Evolutionary conservation across 1,140 invertebrate species (phyloP).

Genomic region (Sycobia sp.): DNA sequence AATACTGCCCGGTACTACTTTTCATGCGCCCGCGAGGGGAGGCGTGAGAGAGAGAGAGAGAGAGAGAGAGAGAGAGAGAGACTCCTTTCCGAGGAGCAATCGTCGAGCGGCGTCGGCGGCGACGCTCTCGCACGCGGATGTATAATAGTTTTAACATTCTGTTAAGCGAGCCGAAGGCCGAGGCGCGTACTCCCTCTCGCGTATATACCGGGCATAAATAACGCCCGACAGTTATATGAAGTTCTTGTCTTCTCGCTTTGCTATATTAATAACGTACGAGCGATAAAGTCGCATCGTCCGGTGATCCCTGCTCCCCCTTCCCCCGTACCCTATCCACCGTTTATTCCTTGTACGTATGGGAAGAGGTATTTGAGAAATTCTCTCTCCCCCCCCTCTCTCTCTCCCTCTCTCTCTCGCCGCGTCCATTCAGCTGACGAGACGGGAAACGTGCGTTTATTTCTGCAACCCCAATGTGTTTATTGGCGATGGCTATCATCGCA

Average conservation of each 20-base stretch:
- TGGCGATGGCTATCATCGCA: conserved; percentile 27
- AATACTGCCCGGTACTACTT: no score
- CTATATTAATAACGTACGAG: conserved; percentile 32
- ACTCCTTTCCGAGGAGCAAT: no score
- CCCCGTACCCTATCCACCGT: no score
- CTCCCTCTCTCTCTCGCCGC: neutral
- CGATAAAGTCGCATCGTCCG: conserved; percentile 31
- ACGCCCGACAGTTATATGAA: conserved; percentile 32
- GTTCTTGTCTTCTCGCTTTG: conserved; percentile 32
- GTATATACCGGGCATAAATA: conserved; percentile 20
- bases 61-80: no score
- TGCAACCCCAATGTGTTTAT: conserved; percentile 26
- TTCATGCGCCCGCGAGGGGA: no score
- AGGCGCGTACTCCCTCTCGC: neutral
- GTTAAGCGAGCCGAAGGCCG: conserved; percentile 4
- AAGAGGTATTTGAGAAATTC: no score
- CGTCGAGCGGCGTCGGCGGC: no score
- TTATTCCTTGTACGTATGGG: no score
- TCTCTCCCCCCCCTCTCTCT: neutral
- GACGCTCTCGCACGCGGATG: no score
- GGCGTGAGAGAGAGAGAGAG: no score
- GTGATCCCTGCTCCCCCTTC: neutral
- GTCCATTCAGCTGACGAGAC: conserved; percentile 13
- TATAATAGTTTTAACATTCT: conserved; percentile 25
- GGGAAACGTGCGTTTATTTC: conserved; percentile 24